phyloP scores from a whole-genome alignment of 2,113 vertebrate species.

The Gallinago undulata region DNA sequence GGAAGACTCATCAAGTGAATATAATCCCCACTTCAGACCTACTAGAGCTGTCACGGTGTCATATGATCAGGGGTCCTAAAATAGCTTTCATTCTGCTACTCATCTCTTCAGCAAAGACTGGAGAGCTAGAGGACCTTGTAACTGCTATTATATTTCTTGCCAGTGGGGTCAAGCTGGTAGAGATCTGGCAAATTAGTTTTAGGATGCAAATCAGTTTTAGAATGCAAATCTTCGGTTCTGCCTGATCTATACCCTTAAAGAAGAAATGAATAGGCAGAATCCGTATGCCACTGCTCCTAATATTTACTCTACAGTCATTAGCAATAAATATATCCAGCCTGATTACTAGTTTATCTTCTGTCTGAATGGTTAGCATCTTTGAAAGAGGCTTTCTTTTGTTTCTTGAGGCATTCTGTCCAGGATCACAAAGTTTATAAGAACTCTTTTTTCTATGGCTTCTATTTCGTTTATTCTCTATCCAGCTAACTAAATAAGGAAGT shows the following conservation, averaged over 20 bases:
- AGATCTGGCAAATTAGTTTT: neutral
- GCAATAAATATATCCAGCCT: neutral
- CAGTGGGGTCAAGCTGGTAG: neutral
- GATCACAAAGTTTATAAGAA: neutral
- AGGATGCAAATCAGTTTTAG: neutral
- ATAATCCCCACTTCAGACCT: neutral
- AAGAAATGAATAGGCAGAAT: neutral
- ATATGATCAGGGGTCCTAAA: neutral
- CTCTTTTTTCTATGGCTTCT: neutral
- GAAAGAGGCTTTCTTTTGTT: neutral
- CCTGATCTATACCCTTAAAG: neutral
- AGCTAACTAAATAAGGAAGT: neutral
- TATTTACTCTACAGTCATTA: neutral
- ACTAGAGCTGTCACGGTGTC: neutral
- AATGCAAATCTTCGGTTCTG: neutral
- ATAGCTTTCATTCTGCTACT: neutral
- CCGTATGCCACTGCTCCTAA: neutral
- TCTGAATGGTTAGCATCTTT: neutral
- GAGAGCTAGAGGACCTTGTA: neutral
- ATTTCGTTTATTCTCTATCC: neutral
- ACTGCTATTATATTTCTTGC: neutral
- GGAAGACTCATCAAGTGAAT: neutral
- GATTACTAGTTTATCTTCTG: neutral
- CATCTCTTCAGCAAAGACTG: neutral
- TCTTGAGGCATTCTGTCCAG: neutral